phyloP scores from a whole-genome alignment of 2,797 vertebrate species.

The Sebastes paucispinis region DNA sequence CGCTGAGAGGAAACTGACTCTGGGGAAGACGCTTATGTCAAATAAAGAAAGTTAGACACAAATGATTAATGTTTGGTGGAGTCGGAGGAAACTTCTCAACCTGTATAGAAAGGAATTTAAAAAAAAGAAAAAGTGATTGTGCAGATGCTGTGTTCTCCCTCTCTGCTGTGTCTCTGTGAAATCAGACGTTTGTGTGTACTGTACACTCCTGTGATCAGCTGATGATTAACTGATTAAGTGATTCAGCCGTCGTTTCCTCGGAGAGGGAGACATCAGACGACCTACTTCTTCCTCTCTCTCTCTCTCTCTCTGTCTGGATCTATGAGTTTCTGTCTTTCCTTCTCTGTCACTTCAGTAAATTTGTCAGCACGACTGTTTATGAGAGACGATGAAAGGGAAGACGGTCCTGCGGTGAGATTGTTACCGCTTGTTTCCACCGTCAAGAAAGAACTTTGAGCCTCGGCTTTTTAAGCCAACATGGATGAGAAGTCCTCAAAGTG shows the following conservation, averaged over 20 bases:
- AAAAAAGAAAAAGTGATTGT: not conserved
- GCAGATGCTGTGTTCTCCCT: not conserved
- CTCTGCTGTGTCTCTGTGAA: not conserved
- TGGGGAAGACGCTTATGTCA: not conserved
- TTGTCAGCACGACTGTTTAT: not conserved
- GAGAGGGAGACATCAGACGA: constrained; percentile 24
- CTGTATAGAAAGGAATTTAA: not conserved
- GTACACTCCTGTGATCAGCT: constrained; percentile 29
- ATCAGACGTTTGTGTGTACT: constrained; percentile 13
- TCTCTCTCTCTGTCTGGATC: not conserved
- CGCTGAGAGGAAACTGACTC: not conserved
- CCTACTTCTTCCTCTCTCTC: not conserved
- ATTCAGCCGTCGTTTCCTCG: constrained; percentile 5
- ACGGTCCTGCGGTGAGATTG: not conserved
- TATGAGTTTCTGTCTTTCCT: not conserved
- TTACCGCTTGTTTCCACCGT: not conserved
- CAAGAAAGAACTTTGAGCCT: not conserved
- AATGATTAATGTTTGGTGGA: not conserved
- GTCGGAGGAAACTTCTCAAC: not conserved
- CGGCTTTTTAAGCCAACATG: not conserved
- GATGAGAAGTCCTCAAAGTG: not conserved
- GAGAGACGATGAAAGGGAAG: not conserved
- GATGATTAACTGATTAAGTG: constrained; percentile 34
- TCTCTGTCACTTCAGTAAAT: not conserved
- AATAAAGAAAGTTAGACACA: not conserved